Evolutionary conservation across 2,113 vertebrate species (phyloP).

Genomic region (Uria aalge): DNA sequence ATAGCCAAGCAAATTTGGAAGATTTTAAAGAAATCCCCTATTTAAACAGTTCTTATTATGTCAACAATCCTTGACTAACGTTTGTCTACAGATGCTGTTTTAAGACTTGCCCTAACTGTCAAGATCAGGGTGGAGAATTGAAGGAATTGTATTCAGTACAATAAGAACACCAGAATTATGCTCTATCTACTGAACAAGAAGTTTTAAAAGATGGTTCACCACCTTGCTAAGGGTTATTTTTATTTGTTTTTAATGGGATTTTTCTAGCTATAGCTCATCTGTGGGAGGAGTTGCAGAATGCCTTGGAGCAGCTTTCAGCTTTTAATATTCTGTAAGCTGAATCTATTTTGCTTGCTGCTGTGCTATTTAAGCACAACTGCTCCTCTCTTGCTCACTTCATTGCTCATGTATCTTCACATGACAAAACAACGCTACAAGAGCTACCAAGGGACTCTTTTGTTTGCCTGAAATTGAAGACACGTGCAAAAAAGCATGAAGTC

Average conservation of each 20-base stretch:
- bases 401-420: background rate
- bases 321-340: background rate
- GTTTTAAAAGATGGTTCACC: background rate
- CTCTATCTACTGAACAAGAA: background rate
- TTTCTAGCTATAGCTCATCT: background rate
- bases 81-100: background rate
- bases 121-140: background rate
- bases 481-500: background rate
- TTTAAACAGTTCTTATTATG: background rate
- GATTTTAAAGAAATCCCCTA: background rate
- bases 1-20: background rate
- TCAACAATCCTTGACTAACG: background rate
- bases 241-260: background rate
- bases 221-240: background rate
- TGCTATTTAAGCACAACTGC: background rate
- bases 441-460: background rate
- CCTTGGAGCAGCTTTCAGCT: background rate
- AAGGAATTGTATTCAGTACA: background rate
- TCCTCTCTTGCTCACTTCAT: background rate
- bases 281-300: background rate
- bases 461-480: background rate
- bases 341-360: background rate
- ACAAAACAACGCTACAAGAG: background rate
- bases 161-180: background rate
- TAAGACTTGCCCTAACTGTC: background rate